Evolutionary conservation across 2,888 invertebrate genomes (phyloP), one percentile per base, ranked within the genome.

Genomic region (Hecatera dysodea): DNA sequence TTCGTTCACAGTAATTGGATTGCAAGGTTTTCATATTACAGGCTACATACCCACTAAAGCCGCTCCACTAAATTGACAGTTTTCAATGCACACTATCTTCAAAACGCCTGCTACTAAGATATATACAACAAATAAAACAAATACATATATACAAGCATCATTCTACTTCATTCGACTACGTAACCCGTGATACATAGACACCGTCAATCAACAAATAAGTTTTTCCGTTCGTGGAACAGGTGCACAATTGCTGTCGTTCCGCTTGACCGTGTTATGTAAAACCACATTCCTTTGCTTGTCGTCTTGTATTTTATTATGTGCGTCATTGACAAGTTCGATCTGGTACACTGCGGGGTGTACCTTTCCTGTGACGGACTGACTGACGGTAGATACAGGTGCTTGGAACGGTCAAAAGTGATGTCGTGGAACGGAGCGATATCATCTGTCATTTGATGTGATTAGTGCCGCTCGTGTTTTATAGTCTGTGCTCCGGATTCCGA

Each of bases 391-490:
- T 77, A 82, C 90, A 90, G 89, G 90, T 91, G 92, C 90, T 84
- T 85, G 77, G 87, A 19, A 44, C 44, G 7, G 19, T 19, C 8
- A 19, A 82, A 88, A 2, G 82, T 82, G 89, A 89, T 52, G n/a
- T 64, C 78, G 59, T 89, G 89, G 92, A 92, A 92, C 87, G 88
- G 85, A 67, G 85, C 82, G 81, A 87, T 89, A 89, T 88, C 89
- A 82, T 88, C 86, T 87, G 88, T 91, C 90, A 91, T 93, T 91
- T 89, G 85, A 84, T 80, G 67, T 73, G 83, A 92, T 94, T 93
- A 80, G 93, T 88, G 82, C 91, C 89, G 91, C 87, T 82, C 77
- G 78, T 81, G 86, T 86, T 88, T 85, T 86, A 80, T 85, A 77
- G 46, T 48, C 48, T 66, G 65, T 81, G 65, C 63, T 75, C 59